Evolutionary conservation across 2,888 invertebrate genomes (phyloP), one percentile per base, ranked within the genome.

Genomic region (Caenorhabditis sp.): DNA sequence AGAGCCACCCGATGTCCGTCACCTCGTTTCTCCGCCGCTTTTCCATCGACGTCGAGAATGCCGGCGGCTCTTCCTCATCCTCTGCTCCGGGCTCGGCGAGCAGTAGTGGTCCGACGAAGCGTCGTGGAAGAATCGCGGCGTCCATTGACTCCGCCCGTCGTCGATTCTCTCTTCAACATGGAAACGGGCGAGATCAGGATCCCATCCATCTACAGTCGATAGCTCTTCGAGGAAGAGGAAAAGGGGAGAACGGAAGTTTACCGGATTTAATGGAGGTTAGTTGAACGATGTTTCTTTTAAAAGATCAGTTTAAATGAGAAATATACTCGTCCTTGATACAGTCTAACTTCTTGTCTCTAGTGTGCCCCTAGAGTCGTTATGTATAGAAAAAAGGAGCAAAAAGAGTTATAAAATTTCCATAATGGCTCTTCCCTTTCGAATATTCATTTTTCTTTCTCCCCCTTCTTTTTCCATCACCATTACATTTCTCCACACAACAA

Each of bases 1-100:
- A n/a, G n/a, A n/a, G n/a, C n/a, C n/a, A n/a, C n/a, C n/a, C 12
- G 16, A 87, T 87, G 87, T 84, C 86, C 41, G 81, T 87, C 51
- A 76, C 87, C 24, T 85, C 86, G 54, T 87, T 87, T 69, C 73
- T 87, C 26, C 86, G 87, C 6, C 85, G 87, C 22, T 86, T 87
- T 49, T 86, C 87, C 16, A 82, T 87, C 59, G 87, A 87, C 66
- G 76, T 70, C 66, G 80, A 87, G 35, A 72, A 64, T 44, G 54
- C 26, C 56, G 75, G 75, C 51, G 76, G 69, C 24, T 77, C 75
- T n/a, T 80, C 85, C 7, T 63, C 82, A 19, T 69, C 85, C 3
- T 77, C 85, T 8, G 51, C 82, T 19, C 82, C 83, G 0, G 59
- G 70, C 28, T 76, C 75, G 6, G 76, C 75, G 54, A 54, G 64